Conservation (phyloP, 2,888 invertebrate species). For the Aporophyla lueneburgensis region DNA sequence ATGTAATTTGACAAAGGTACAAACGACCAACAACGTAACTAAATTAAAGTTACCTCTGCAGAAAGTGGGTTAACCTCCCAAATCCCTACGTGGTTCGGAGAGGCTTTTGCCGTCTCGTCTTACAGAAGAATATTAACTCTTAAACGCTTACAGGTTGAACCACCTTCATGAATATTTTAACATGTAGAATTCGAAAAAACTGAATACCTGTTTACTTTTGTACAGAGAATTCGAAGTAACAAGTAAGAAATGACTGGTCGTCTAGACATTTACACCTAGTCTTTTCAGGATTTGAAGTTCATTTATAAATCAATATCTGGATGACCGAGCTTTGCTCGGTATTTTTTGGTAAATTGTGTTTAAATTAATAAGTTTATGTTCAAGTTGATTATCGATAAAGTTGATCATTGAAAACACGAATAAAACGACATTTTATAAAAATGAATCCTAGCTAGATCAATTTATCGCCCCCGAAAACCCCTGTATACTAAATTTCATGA, state of each 20-base stretch:
- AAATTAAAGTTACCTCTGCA: constrained; percentile 71
- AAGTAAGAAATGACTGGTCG: neutral
- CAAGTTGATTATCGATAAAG: no score
- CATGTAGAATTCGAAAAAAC: constrained; percentile 51
- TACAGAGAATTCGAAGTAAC: constrained; percentile 23
- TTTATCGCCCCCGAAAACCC: no score
- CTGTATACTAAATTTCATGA: no score
- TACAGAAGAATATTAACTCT: constrained; percentile 70
- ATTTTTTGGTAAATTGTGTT: no score
- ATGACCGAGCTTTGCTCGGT: no score
- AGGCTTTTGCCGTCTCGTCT: constrained; percentile 64
- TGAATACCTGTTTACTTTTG: constrained; percentile 36
- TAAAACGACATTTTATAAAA: no score
- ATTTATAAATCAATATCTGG: constrained; percentile 24
- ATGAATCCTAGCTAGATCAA: no score
- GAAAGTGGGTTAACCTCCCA: constrained; percentile 69
- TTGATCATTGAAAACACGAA: no score
- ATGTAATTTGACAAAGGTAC: constrained; percentile 72
- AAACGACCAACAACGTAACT: constrained; percentile 69
- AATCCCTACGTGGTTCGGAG: constrained; percentile 65
- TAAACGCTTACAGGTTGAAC: constrained; percentile 63
- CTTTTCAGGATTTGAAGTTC: neutral
- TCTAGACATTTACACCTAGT: constrained; percentile 7
- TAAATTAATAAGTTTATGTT: no score
- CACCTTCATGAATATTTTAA: constrained; percentile 65